These are phyloP conservation scores for Piezodorus guildinii DNA, from an alignment of 1,140 invertebrate genomes.

Conservation along the genomic window DNA sequence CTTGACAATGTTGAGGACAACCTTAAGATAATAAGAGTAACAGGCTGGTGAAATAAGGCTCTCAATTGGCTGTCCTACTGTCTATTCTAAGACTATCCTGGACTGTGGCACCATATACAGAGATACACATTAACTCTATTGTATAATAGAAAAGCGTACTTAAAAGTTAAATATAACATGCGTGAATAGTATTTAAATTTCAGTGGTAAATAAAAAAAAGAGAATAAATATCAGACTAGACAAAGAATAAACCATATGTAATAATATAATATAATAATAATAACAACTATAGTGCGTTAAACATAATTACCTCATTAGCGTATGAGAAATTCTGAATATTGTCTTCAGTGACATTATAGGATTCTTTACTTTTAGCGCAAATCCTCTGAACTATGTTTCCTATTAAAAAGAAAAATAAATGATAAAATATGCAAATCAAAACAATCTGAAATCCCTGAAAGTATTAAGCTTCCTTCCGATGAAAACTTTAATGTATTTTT, in stretches of 20 bases:
- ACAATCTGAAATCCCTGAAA: background rate
- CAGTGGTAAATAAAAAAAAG: background rate
- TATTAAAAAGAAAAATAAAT: background rate
- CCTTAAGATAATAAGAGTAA: no score
- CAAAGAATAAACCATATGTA: background rate
- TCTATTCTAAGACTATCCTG: no score
- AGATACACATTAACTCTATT: no score
- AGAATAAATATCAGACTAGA: background rate
- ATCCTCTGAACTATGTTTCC: background rate
- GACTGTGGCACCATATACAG: no score
- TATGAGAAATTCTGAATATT: background rate
- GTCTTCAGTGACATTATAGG: background rate
- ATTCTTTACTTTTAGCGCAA: conserved; percentile 2
- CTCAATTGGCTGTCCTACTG: no score
- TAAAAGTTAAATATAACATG: background rate
- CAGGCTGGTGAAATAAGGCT: no score
- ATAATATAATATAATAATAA: background rate
- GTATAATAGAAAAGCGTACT: no score
- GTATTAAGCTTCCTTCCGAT: no score
- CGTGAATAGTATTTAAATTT: background rate
- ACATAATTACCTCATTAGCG: background rate
- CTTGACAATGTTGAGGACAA: no score
- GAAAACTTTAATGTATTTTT: no score
- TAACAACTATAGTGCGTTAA: no score
- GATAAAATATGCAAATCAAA: background rate